These are phyloP conservation scores for Euzetes globulus DNA, from an alignment of 2,888 invertebrate species.

Conservation along the genomic window DNA sequence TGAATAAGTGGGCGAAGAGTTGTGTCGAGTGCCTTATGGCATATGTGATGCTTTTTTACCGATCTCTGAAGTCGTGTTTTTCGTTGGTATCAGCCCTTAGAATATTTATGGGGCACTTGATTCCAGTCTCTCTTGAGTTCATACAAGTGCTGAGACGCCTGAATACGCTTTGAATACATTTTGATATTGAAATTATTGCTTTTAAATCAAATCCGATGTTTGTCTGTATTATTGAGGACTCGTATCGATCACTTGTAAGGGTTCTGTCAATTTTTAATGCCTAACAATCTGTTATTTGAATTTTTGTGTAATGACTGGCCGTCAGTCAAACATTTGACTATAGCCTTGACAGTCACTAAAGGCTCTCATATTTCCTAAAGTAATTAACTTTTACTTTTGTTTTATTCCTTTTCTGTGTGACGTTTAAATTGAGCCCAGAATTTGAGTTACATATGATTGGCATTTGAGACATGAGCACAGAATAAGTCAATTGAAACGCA, in stretches of 20 bases:
- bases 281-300: neutral
- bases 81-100: neutral
- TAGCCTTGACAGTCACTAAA: constrained; percentile 6
- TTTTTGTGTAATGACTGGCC: neutral
- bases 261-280: neutral
- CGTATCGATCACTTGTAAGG: neutral
- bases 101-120: neutral
- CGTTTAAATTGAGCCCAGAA: neutral
- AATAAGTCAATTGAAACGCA: neutral
- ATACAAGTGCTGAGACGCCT: neutral
- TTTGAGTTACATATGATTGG: neutral
- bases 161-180: neutral
- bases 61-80: neutral
- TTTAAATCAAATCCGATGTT: neutral
- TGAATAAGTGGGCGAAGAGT: neutral
- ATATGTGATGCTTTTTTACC: neutral
- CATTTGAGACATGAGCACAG: neutral
- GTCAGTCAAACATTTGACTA: neutral
- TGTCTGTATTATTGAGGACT: neutral
- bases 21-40: neutral
- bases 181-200: neutral
- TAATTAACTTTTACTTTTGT: constrained; percentile 18
- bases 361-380: constrained; percentile 22
- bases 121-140: neutral
- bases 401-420: neutral